Conservation (phyloP, 2,888 invertebrate species). For the Pachycephus smyrnensis region DNA sequence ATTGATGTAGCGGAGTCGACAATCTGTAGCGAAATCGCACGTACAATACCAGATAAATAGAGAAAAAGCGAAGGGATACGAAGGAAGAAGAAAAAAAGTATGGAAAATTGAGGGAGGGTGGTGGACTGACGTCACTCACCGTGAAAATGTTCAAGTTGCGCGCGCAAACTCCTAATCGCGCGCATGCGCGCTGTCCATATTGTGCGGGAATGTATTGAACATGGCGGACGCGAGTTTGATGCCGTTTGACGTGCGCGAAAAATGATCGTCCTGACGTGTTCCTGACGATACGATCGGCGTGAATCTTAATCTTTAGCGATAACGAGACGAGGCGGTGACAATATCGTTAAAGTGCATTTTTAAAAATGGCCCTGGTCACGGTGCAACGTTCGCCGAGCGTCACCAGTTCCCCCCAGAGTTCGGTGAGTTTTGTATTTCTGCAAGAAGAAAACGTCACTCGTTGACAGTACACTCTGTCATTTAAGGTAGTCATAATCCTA, state of each 20-base stretch:
- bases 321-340: not conserved
- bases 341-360: slow-evolving; percentile 6
- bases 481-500: not conserved
- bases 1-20: not conserved
- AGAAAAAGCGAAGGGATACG: not conserved
- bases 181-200: slow-evolving; percentile 24
- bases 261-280: slow-evolving; percentile 57
- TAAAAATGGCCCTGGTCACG: slow-evolving; percentile 77
- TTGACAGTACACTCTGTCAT: not conserved
- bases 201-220: slow-evolving; percentile 62
- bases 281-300: slow-evolving; percentile 52
- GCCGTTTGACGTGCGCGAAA: slow-evolving; percentile 61
- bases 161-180: slow-evolving; percentile 20
- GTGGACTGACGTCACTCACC: not conserved
- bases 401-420: slow-evolving; percentile 74
- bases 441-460: not conserved
- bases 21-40: not conserved
- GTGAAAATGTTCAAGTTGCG: slow-evolving; percentile 12
- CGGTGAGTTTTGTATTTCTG: slow-evolving; percentile 66
- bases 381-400: slow-evolving; percentile 80
- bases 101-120: not conserved
- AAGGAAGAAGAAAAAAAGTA: not conserved
- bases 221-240: slow-evolving; percentile 64
- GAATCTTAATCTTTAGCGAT: not conserved
- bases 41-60: not conserved